phyloP scores from a whole-genome alignment of 2,888 invertebrate genomes.

The Lottia scabra region DNA sequence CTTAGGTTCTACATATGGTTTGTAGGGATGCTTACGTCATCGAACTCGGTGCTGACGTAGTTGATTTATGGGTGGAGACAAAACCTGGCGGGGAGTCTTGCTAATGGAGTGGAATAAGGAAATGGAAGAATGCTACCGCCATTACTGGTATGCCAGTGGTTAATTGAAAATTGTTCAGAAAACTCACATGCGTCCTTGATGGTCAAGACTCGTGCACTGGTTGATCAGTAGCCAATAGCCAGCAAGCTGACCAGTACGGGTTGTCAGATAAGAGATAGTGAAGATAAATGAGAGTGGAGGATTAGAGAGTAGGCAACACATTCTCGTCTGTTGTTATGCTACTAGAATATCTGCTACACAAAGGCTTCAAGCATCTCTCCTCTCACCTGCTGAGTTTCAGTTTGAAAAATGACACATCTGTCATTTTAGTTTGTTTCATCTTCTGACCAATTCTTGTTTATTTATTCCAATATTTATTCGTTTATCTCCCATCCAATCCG shows the following conservation, averaged over 20 bases:
- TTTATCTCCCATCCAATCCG: no score
- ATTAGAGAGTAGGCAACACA: neutral
- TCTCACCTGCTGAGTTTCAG: constrained; percentile 3
- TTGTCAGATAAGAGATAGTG: neutral
- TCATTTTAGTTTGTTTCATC: neutral
- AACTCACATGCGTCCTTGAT: neutral
- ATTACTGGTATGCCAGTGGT: constrained; percentile 3
- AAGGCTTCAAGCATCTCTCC: neutral
- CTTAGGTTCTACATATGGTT: no score
- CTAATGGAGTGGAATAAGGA: neutral
- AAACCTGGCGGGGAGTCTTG: neutral
- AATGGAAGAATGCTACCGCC: neutral
- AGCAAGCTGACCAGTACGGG: neutral
- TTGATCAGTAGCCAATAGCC: neutral
- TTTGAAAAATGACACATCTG: constrained; percentile 6
- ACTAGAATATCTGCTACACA: neutral
- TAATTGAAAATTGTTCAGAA: neutral
- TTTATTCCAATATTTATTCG: no score
- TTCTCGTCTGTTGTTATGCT: neutral
- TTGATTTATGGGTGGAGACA: constrained; percentile 6
- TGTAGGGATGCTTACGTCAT: neutral
- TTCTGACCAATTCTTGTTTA: neutral
- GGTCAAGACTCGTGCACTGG: neutral
- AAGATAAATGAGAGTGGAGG: neutral
- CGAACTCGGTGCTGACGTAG: neutral